Base-by-base conservation (phyloP, 2,113 vertebrate genomes). In the Eudyptes chrysolophus region DNA sequence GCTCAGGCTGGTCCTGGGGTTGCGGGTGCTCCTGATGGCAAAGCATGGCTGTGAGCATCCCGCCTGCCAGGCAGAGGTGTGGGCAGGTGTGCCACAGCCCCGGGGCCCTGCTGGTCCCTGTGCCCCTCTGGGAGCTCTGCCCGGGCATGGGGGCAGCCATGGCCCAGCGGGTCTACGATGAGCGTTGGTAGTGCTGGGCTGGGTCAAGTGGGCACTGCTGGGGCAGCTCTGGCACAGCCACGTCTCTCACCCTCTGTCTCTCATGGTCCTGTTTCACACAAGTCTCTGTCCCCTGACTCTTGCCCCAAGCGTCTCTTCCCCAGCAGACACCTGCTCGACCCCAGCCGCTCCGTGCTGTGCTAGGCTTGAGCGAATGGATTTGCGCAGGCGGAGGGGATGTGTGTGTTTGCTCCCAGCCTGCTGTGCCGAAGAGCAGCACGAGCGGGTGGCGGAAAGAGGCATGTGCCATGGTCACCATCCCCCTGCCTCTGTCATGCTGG, bases 321-420 rank as follows among this genome's bases (percentile, higher is more conserved):
- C 44, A 49, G 57, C n/a, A 11, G 75, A 10, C 36, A 2, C 16
- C 36, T 40, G 36, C 76, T 34, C 2, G 7, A 18, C 30, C 38
- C 52, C 1, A 1, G 38, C 22, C 5, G 3, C 71, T 26, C 71
- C 1, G 0, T 15, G 58, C 58, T 10, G 26, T 8, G 3, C 32
- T 7, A 5, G 27, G 57, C 46, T 32, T 6, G 46, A 19, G n/a
- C 8, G 3, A 20, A 46, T 15, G 46, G 21, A 14, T 15, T 25
- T 40, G 58, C 34, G 6, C 27, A 26, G 49, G 27, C 14, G 1
- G 27, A 38, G 27, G 49, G 68, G 25, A 72, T 3, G 14, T 15
- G 25, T 22, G 48, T 4, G 7, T 72, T 52, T 25, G 46, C 49
- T 21, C 4, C 9, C 34, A 55, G 27, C 40, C 69, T 20, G 32